Base-by-base conservation (phyloP, 2,113 vertebrate genomes). In the Cynocephalus volans region DNA sequence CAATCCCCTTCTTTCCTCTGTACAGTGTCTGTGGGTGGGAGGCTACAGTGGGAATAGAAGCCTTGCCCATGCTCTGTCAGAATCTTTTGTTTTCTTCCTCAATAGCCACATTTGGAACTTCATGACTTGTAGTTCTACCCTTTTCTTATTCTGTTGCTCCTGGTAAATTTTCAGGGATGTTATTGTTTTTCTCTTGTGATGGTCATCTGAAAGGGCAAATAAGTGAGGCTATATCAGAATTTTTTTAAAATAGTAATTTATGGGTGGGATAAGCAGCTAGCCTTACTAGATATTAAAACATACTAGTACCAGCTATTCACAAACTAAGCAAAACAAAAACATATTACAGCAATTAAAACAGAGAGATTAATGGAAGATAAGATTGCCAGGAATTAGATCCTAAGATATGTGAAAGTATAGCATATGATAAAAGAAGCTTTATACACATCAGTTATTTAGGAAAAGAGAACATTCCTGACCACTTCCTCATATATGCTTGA, bases 101-200 rank as follows among this genome's bases (percentile, higher is more conserved):
- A 62, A 3, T 41, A 75, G 67, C 36, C 65, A 28, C 13, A 36
- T 48, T 89, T 75, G 52, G 33, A 81, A 86, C 18, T 86, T 56
- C 64, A 9, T 62, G 54, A 56, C 84, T 54, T 62, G 58, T 15
- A 62, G 58, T 31, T 92, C 67, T 6, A 62, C 2, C 1, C n/a
- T 88, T 93, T 89, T 75, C n/a, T 81, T 86, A 67, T 33, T 87
- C 18, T 83, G 60, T 24, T 82, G 24, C 69, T 92, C 28, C 48
- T 90, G 62, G 21, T 76, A n/a, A 36, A 76, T 56, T 95, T 93
- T 87, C 28, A 82, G 60, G 48, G 58, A 3, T 82, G 7, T 87
- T 83, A 36, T 65, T 64, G 83, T 36, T 90, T n/a, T 45, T 65
- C 79, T 89, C 83, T 41, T 62, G 54, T 82, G 75, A 70, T 65